Evolutionary conservation across 2,113 vertebrate species (phyloP).

Genomic region (Toxotes chatareus): DNA sequence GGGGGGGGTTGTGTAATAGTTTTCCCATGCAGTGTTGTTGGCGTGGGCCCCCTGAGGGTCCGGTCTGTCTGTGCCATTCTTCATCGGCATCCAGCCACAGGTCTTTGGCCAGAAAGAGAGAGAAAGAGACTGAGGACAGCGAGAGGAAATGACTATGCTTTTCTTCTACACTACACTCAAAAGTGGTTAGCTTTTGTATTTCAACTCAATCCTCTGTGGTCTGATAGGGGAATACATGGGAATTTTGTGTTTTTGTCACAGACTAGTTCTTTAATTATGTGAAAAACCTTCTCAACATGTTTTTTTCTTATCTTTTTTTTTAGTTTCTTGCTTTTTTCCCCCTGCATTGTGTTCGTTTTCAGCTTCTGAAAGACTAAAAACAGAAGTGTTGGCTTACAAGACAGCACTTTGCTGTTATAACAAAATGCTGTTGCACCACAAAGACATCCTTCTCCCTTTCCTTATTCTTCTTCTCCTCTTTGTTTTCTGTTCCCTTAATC

Average conservation of each 20-base stretch:
- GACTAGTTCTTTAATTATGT: not conserved
- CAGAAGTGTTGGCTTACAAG: slow-evolving; percentile 1
- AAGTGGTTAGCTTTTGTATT: slow-evolving; percentile 51
- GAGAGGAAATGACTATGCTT: slow-evolving; percentile 65
- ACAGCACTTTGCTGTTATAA: not conserved
- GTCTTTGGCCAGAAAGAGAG: slow-evolving; percentile 47
- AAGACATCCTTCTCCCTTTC: not conserved
- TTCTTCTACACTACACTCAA: slow-evolving; percentile 48
- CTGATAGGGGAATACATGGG: slow-evolving; percentile 43
- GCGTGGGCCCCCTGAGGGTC: slow-evolving; percentile 55
- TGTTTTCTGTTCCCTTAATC: not conserved
- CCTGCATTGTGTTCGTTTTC: not conserved
- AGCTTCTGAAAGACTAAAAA: not conserved
- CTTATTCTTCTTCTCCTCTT: not conserved
- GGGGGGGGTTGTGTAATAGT: slow-evolving; percentile 73
- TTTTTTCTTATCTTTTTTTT: not conserved
- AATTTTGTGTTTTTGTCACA: slow-evolving; percentile 35
- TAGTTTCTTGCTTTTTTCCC: not conserved
- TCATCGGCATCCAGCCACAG: slow-evolving; percentile 66
- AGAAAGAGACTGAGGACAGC: slow-evolving; percentile 48
- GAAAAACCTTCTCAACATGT: slow-evolving; percentile 5
- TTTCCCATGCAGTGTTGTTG: slow-evolving; percentile 74
- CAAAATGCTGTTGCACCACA: not conserved
- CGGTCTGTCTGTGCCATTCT: slow-evolving; percentile 69
- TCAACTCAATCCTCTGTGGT: slow-evolving; percentile 48